phyloP scores from a whole-genome alignment of 2,797 vertebrate species.

The Poecilia gillii region DNA sequence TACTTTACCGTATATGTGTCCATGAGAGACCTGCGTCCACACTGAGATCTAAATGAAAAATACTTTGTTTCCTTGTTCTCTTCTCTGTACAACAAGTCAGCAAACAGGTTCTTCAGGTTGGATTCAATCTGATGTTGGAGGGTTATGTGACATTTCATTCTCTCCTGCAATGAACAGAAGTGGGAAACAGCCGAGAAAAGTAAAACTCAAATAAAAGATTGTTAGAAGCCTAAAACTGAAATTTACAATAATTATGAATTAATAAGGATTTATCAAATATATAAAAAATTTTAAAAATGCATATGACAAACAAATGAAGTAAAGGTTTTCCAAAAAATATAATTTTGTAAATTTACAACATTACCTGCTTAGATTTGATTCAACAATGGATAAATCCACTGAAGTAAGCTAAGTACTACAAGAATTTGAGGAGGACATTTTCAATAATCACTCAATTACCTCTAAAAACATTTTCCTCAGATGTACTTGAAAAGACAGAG shows the following conservation, averaged over 20 bases:
- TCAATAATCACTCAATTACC: too few relatives aligned
- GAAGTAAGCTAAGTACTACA: too few relatives aligned
- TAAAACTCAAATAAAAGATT: not conserved
- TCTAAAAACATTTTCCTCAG: too few relatives aligned
- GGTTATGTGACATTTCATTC: not conserved
- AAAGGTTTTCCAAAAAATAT: too few relatives aligned
- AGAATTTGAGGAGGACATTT: too few relatives aligned
- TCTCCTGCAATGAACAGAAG: not conserved
- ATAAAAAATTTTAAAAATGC: not conserved
- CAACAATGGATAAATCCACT: too few relatives aligned
- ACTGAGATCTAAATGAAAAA: not conserved
- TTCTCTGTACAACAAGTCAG: not conserved
- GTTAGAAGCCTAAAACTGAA: not conserved
- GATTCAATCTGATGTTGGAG: rapidly evolving
- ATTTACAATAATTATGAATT: not conserved
- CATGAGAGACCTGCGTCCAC: not conserved
- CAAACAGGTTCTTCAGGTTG: not conserved
- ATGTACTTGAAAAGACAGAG: too few relatives aligned
- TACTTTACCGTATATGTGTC: not conserved
- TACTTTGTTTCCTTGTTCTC: not conserved
- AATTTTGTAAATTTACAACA: not conserved
- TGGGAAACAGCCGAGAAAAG: not conserved
- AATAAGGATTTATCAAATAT: not conserved
- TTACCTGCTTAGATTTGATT: not conserved
- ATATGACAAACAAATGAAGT: too few relatives aligned